These are phyloP conservation scores for Limenitis camilla DNA, from an alignment of 2,888 invertebrate genomes.

Conservation along the genomic window DNA sequence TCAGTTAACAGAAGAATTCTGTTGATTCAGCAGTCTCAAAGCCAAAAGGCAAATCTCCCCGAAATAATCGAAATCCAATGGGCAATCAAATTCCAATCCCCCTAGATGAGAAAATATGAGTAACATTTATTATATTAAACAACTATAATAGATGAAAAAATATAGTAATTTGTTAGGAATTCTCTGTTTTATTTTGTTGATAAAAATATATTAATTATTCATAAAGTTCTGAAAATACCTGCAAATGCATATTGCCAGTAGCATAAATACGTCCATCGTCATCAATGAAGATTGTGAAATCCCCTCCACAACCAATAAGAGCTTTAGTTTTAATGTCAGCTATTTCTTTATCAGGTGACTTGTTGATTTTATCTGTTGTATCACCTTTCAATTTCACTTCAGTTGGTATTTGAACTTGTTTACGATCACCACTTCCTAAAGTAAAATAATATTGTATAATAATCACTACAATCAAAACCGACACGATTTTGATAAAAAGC, in stretches of 20 bases:
- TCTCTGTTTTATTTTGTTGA: no score
- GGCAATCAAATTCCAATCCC: no score
- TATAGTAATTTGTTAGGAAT: no score
- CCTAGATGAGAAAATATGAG: no score
- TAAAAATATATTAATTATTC: background rate
- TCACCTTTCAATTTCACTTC: slow-evolving; percentile 52
- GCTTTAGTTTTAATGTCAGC: slow-evolving; percentile 41
- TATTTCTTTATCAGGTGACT: slow-evolving; percentile 38
- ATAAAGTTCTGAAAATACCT: slow-evolving; percentile 31
- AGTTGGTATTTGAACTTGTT: slow-evolving; percentile 73
- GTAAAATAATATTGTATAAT: background rate
- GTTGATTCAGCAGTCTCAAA: no score
- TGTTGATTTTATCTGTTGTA: slow-evolving; percentile 36
- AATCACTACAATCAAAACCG: background rate
- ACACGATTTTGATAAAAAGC: background rate
- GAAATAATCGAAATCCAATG: no score
- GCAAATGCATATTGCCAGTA: slow-evolving; percentile 80
- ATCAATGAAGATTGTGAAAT: slow-evolving; percentile 83
- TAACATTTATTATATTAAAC: no score
- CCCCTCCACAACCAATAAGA: slow-evolving; percentile 81
- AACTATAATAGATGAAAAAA: no score
- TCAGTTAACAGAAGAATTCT: no score
- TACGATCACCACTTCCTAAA: slow-evolving; percentile 76
- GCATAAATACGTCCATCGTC: slow-evolving; percentile 80
- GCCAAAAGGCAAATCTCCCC: no score